phyloP scores from a whole-genome alignment of 2,888 invertebrate genomes.

The Aphodius sticticus region DNA sequence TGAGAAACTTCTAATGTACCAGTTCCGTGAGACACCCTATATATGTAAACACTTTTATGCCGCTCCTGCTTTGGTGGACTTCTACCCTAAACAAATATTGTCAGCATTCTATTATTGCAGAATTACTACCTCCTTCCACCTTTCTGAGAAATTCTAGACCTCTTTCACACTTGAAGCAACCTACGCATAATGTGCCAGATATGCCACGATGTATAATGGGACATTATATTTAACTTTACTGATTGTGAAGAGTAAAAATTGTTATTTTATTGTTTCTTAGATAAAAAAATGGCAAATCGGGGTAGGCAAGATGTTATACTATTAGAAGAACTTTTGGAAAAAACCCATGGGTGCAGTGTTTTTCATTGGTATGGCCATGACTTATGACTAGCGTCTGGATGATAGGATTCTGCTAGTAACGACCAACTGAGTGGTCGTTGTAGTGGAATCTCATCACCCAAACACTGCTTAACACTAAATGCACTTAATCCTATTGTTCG shows the following conservation, averaged over 20 bases:
- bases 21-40: too few species aligned
- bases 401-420: too few species aligned
- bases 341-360: slow-evolving; percentile 70
- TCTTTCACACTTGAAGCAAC: slow-evolving; percentile 47
- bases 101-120: slow-evolving; percentile 43
- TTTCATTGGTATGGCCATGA: slow-evolving; percentile 64
- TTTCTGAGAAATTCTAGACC: slow-evolving; percentile 33
- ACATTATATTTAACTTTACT: slow-evolving; percentile 65
- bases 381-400: slow-evolving; percentile 27
- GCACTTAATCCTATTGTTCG: slow-evolving; percentile 11
- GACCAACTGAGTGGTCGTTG: too few species aligned
- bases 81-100: not conserved
- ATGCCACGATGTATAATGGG: slow-evolving; percentile 71
- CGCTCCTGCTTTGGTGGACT: too few species aligned
- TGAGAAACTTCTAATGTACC: too few species aligned
- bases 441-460: too few species aligned
- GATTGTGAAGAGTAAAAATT: not conserved
- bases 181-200: slow-evolving; percentile 64
- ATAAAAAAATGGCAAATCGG: not conserved
- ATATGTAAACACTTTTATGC: too few species aligned
- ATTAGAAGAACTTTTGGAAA: slow-evolving; percentile 67
- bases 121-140: slow-evolving; percentile 39
- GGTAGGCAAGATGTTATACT: slow-evolving; percentile 39
- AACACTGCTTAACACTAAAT: not conserved
- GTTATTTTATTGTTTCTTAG: slow-evolving; percentile 42